These are phyloP conservation scores for Sialis fuliginosa DNA, from an alignment of 2,888 invertebrate genomes.

Conservation along the genomic window DNA sequence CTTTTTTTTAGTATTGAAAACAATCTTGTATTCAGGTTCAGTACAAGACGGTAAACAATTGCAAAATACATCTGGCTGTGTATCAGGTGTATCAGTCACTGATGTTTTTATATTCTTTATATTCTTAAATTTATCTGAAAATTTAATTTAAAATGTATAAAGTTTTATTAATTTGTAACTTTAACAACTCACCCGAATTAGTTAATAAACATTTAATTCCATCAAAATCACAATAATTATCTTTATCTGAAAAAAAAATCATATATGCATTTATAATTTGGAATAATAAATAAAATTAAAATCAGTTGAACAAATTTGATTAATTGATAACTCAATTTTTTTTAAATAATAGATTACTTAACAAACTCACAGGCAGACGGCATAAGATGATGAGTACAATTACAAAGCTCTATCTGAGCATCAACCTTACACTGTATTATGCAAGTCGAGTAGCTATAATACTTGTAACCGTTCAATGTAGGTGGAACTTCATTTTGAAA, in stretches of 20 bases:
- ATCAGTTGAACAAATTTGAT: too few relatives aligned
- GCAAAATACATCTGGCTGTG: conserved; percentile 22
- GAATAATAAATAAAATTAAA: too few relatives aligned
- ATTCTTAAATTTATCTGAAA: conserved; percentile 23
- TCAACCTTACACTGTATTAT: conserved; percentile 37
- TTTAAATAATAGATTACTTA: too few relatives aligned
- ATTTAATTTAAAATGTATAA: not conserved
- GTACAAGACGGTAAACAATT: conserved; percentile 40
- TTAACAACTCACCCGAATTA: conserved; percentile 19
- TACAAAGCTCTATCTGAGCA: conserved; percentile 33
- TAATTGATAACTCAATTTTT: too few relatives aligned
- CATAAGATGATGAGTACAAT: conserved; percentile 45
- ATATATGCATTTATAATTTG: not conserved
- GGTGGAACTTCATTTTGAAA: conserved; percentile 33
- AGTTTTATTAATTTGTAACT: conserved; percentile 3
- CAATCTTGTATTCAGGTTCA: conserved; percentile 35
- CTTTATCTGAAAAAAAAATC: conserved; percentile 22
- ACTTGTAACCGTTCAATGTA: conserved; percentile 25
- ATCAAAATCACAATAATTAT: conserved; percentile 30
- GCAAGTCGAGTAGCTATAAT: conserved; percentile 41
- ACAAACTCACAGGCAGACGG: conserved; percentile 30
- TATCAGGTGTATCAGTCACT: not conserved
- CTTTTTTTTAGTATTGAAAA: conserved; percentile 17
- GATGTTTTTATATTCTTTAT: conserved; percentile 24
- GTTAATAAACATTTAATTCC: conserved; percentile 36